A percentile compares a stretch with the other conserved stretches of the same genome.
phyloP scores from a whole-genome alignment of 2,797 vertebrate genomes.

The Anabacerthia variegaticeps region DNA sequence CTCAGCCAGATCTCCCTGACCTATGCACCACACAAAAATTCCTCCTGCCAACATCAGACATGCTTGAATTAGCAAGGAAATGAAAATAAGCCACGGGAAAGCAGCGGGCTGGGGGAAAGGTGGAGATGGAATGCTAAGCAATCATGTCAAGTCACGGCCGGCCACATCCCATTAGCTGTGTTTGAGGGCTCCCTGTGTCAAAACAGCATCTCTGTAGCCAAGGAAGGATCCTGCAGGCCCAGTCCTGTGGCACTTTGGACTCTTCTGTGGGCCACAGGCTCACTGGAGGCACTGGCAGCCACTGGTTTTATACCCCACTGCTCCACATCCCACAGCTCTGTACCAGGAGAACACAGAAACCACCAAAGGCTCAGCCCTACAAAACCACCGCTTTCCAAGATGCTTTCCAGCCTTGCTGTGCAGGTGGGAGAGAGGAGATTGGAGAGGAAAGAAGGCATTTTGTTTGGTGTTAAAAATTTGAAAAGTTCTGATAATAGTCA shows the following conservation, averaged over 20 bases:
- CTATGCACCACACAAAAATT: background rate
- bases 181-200: background rate
- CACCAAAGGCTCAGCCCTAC: background rate
- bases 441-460: background rate
- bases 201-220: background rate
- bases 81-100: conserved; percentile 32
- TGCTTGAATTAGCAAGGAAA: conserved; percentile 35
- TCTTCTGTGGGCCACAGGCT: background rate
- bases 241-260: background rate
- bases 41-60: background rate
- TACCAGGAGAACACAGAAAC: background rate
- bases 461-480: background rate
- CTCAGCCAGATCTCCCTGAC: background rate
- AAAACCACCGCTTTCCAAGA: background rate
- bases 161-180: background rate
- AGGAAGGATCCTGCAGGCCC: background rate
- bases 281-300: background rate
- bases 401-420: background rate
- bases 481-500: background rate
- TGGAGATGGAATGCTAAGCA: background rate
- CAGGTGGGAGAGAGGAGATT: background rate
- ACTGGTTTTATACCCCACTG: fast-evolving
- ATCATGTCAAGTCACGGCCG: background rate
- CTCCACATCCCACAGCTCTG: background rate
- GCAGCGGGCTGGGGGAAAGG: background rate